Base-by-base conservation (phyloP, 2,888 invertebrate genomes). In the Ommatoiulus sabulosus region DNA sequence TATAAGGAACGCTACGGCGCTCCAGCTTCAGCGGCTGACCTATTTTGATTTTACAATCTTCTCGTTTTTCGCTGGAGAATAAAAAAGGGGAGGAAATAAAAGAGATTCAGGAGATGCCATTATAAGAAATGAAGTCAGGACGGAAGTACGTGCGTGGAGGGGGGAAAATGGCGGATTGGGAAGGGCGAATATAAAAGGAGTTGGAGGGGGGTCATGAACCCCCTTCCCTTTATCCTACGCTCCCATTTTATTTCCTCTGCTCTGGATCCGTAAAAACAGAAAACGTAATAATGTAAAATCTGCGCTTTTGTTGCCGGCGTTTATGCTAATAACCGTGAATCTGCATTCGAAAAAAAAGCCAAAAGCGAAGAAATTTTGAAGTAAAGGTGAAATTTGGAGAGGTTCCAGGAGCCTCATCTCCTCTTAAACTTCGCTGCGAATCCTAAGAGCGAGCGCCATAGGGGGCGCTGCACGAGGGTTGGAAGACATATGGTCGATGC, bases 11-110 rank as follows among this genome's bases (percentile, higher is more conserved):
- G 52, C 52, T 52, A 52, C 52, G 52, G 12, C 63, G n/a, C 63
- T n/a, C 63, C 63, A 63, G n/a, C 63, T 63, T 63, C 63, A 63
- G 63, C 63, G n/a, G 63, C 63, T 63, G 63, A 63, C 63, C 63
- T 63, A 63, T 63, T 63, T 63, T 17, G 63, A 63, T 63, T 63
- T 63, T 63, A 63, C 63, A 63, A 63, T 63, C 63, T 63, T 17
- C n/a, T 63, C 63, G 63, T 63, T 63, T 63, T 63, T 63, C 20
- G 63, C 63, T 63, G 3, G n/a, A 63, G n/a, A n/a, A 63, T 63
- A 63, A 63, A 63, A 63, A 63, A 3, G 63, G 63, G n/a, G n/a
- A n/a, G 63, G n/a, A 3, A 12, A n/a, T 6, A 12, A 63, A 63
- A 10, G 63, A 12, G 63, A 63, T 63, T n/a, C 63, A 63, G 63